These are phyloP conservation scores for Chrysomallon squamiferum DNA, from an alignment of 1,140 invertebrate species.

Conservation along the genomic window DNA sequence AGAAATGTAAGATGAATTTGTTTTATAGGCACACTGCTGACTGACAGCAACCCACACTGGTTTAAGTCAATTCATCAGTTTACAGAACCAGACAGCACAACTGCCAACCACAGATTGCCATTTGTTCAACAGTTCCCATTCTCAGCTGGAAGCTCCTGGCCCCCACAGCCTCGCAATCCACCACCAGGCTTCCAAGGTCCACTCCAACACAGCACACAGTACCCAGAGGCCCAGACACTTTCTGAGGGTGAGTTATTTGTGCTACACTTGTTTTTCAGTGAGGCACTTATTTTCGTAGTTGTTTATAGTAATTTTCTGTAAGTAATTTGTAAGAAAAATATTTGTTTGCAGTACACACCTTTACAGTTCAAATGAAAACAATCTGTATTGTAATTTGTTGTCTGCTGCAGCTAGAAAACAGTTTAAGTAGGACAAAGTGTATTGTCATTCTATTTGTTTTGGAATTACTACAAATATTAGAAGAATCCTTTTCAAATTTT, in stretches of 20 bases:
- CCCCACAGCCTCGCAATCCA: slow-evolving; percentile 56
- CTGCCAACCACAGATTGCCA: slow-evolving; percentile 41
- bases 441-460: too few species aligned
- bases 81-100: slow-evolving; percentile 58
- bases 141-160: slow-evolving; percentile 48
- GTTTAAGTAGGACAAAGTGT: too few species aligned
- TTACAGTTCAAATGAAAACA: too few species aligned
- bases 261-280: too few species aligned
- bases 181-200: slow-evolving; percentile 54
- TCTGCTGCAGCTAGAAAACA: too few species aligned
- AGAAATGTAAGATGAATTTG: slow-evolving; percentile 1
- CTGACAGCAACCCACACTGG: slow-evolving; percentile 65
- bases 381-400: too few species aligned
- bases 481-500: too few species aligned
- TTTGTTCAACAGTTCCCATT: slow-evolving; percentile 59
- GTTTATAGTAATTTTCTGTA: too few species aligned
- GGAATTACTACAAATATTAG: too few species aligned
- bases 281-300: too few species aligned
- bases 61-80: slow-evolving; percentile 66
- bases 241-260: slow-evolving; percentile 39
- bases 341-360: too few species aligned
- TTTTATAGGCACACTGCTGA: slow-evolving; percentile 36
- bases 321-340: too few species aligned
- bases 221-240: slow-evolving; percentile 52
- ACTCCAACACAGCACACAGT: slow-evolving; percentile 44